Percentiles rank a stretch among this genome's conserved stretches.
These are phyloP conservation scores for Drosophila sturtevanti DNA, from an alignment of 1,140 invertebrate genomes.

Conservation along the genomic window DNA sequence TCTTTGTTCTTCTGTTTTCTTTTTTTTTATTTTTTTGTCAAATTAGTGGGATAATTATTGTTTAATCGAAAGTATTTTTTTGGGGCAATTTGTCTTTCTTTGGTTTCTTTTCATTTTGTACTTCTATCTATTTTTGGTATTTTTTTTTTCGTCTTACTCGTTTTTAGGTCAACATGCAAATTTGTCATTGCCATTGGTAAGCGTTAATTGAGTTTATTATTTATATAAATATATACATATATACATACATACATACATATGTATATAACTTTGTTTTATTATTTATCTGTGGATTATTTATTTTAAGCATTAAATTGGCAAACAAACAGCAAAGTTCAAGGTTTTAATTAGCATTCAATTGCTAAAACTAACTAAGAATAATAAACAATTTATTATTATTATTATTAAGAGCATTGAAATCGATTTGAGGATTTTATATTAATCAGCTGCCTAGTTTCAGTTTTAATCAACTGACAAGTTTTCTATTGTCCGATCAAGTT, in stretches of 20 bases:
- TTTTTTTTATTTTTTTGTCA: slow-evolving; percentile 3
- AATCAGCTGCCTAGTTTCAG: too few relatives aligned
- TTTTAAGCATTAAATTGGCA: background rate
- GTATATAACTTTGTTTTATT: background rate
- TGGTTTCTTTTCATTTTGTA: background rate
- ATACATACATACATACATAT: too few relatives aligned
- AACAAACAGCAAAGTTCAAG: background rate
- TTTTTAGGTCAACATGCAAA: slow-evolving; percentile 33
- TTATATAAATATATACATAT: background rate
- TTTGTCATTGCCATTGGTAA: slow-evolving; percentile 47
- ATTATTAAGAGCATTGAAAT: background rate
- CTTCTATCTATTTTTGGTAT: slow-evolving; percentile 22
- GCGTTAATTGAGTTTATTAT: slow-evolving; percentile 26
- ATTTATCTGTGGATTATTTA: background rate
- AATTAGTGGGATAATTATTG: background rate
- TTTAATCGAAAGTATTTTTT: slow-evolving; percentile 2
- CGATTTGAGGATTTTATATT: too few relatives aligned
- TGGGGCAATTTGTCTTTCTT: slow-evolving; percentile 2
- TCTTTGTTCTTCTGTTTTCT: slow-evolving; percentile 4
- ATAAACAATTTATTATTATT: background rate
- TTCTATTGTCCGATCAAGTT: background rate
- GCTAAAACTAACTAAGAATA: background rate
- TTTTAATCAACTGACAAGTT: background rate
- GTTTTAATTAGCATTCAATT: background rate
- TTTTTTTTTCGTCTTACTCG: slow-evolving; percentile 18